Evolutionary conservation across 2,797 vertebrate species (phyloP).

Genomic region (Ceryle rudis): DNA sequence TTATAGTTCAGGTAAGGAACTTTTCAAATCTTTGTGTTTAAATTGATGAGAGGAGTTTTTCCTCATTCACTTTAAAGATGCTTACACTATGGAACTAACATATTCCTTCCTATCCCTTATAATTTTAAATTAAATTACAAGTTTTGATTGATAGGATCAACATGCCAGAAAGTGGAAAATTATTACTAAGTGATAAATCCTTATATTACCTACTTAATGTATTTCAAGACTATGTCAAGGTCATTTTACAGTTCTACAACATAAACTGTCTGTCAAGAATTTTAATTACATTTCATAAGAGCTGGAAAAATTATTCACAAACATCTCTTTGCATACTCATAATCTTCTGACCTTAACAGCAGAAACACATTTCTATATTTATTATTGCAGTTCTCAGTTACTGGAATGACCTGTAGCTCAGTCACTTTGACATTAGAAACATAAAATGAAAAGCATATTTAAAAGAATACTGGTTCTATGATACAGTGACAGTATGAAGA

Average conservation of each 20-base stretch:
- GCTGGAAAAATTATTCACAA: neutral
- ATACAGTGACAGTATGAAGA: neutral
- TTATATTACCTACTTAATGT: neutral
- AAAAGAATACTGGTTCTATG: neutral
- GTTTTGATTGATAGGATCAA: neutral
- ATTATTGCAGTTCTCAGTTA: neutral
- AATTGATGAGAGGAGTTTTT: neutral
- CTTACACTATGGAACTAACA: neutral
- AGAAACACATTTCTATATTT: neutral
- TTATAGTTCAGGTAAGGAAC: neutral
- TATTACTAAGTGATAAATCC: neutral
- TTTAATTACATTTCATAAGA: constrained; percentile 7
- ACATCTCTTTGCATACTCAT: neutral
- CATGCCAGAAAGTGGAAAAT: neutral
- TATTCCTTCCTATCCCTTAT: neutral
- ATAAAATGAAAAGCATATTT: neutral
- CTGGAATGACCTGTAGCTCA: neutral
- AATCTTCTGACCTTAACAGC: neutral
- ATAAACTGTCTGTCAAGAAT: neutral
- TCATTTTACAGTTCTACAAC: constrained; percentile 18
- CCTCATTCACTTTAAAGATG: neutral
- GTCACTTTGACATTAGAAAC: neutral
- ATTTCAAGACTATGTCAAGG: neutral
- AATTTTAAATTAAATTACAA: constrained; percentile 18
- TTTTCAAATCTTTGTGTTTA: neutral